Conservation (phyloP, 2,888 invertebrate genomes). For the Elegia similella region DNA sequence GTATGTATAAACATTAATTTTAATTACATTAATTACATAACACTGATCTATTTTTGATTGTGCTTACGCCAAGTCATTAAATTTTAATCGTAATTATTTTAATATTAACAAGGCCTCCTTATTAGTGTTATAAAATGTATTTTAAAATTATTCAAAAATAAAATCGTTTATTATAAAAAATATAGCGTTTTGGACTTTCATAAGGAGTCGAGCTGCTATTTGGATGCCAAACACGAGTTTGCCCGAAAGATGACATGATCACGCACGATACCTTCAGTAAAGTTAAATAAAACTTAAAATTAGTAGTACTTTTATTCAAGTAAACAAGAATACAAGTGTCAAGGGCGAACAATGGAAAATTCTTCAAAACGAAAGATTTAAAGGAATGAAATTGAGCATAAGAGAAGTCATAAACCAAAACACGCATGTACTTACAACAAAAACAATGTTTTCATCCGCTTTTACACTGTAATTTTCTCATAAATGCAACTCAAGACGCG, state of each 20-base stretch:
- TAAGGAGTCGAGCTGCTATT: conserved; percentile 13
- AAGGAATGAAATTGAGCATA: conserved; percentile 10
- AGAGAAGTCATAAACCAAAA: conserved; percentile 1
- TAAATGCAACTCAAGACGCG: conserved; percentile 2
- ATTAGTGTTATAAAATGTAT: conserved; percentile 60
- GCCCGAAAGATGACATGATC: conserved; percentile 22
- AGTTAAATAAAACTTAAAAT: conserved; percentile 74
- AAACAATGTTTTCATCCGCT: not conserved
- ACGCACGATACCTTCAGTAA: conserved; percentile 47
- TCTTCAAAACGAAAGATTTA: conserved; percentile 18
- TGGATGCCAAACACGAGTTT: not conserved
- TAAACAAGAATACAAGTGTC: conserved; percentile 65
- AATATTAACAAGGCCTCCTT: conserved; percentile 64
- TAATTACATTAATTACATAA: conserved; percentile 64
- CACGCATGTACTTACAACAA: not conserved
- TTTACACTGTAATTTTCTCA: conserved; percentile 3
- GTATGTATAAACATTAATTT: conserved; percentile 62
- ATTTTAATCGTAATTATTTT: conserved; percentile 64
- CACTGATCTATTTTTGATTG: conserved; percentile 60
- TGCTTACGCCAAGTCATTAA: conserved; percentile 56
- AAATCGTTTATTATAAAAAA: conserved; percentile 54
- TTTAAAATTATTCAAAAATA: conserved; percentile 71
- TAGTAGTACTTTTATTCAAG: conserved; percentile 69
- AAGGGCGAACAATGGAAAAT: conserved; percentile 36
- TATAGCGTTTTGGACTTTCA: conserved; percentile 40